Evolutionary conservation across 2,888 invertebrate species (phyloP).

Genomic region (Drosophila paranaensis): DNA sequence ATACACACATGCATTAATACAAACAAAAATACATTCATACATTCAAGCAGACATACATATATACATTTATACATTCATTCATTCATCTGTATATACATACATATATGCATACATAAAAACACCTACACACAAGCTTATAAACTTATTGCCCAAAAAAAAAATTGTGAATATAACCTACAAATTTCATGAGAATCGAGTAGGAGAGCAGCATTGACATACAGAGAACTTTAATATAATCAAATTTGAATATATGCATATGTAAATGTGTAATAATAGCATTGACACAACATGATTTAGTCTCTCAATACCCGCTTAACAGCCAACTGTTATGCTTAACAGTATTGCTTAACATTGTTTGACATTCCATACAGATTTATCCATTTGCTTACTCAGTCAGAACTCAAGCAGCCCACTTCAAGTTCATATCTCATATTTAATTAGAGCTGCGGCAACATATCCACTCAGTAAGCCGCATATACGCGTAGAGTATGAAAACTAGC

Average conservation of each 20-base stretch:
- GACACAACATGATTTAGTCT: neutral
- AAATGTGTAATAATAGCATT: neutral
- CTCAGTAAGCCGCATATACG: neutral
- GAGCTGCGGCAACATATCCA: neutral
- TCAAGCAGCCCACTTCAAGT: neutral
- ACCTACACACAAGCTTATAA: neutral
- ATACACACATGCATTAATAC: neutral
- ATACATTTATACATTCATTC: neutral
- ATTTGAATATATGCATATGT: neutral
- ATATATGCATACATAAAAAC: neutral
- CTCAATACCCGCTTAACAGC: neutral
- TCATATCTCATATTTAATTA: neutral
- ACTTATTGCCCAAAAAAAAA: neutral
- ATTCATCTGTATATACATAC: neutral
- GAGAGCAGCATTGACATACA: neutral
- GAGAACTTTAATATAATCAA: neutral
- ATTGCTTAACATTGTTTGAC: neutral
- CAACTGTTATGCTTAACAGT: neutral
- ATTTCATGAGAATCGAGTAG: neutral
- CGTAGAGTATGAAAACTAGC: slow-evolving; percentile 24
- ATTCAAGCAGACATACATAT: neutral
- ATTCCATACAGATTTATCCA: neutral
- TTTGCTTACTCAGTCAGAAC: neutral
- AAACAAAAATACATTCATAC: neutral
- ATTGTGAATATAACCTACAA: neutral